These are phyloP conservation scores for Oreochromis aureus DNA, from an alignment of 2,113 vertebrate genomes.

Conservation along the genomic window DNA sequence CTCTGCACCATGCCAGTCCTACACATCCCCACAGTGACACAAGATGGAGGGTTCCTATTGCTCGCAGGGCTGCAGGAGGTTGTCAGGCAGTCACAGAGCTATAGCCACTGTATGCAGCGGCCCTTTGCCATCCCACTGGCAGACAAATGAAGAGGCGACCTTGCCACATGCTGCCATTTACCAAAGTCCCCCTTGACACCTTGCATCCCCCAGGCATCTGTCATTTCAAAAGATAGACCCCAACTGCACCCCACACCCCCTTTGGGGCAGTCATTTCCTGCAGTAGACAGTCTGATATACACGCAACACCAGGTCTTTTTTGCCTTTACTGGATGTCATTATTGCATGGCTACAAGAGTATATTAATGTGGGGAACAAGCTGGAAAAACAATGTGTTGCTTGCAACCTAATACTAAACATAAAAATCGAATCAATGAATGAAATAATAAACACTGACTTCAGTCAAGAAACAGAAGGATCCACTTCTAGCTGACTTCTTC, in stretches of 20 bases:
- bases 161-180: constrained; percentile 67
- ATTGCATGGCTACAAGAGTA: neutral
- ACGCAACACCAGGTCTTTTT: neutral
- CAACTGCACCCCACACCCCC: constrained; percentile 6
- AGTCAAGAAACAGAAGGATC: neutral
- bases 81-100: constrained; percentile 63
- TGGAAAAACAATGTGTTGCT: neutral
- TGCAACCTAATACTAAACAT: neutral
- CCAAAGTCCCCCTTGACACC: constrained; percentile 47
- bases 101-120: constrained; percentile 27
- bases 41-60: constrained; percentile 62
- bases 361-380: neutral
- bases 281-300: neutral
- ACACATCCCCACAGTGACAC: constrained; percentile 61
- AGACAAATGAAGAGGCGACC: constrained; percentile 69
- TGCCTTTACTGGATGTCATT: neutral
- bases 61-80: constrained; percentile 56
- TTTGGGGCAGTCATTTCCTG: constrained; percentile 23
- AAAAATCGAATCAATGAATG: neutral
- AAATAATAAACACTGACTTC: neutral
- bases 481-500: neutral
- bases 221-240: constrained; percentile 52
- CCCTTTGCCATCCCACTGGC: constrained; percentile 49
- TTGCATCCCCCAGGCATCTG: constrained; percentile 41
- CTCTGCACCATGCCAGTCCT: constrained; percentile 52